Conservation (phyloP, 2,888 invertebrate genomes). For the Nebria salina region DNA sequence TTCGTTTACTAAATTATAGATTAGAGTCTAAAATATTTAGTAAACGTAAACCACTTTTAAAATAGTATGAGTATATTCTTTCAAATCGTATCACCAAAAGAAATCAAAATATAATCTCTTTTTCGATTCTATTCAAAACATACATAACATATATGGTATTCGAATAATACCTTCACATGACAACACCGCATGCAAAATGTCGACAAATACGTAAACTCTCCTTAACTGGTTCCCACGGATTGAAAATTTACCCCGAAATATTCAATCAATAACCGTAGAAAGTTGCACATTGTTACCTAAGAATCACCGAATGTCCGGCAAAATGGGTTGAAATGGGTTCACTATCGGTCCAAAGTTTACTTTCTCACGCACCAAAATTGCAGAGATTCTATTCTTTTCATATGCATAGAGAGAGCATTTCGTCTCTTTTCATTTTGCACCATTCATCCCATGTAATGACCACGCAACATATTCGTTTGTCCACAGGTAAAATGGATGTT, state of each 20-base stretch:
- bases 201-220: neutral
- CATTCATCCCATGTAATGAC: slow-evolving; percentile 1
- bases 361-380: neutral
- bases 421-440: neutral
- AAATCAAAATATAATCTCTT: neutral
- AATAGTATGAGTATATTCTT: no score
- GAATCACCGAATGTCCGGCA: neutral
- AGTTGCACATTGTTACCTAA: neutral
- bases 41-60: no score
- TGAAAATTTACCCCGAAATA: neutral
- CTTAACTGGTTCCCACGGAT: neutral
- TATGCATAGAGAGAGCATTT: neutral
- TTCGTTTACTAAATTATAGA: no score
- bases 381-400: neutral
- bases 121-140: neutral
- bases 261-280: neutral
- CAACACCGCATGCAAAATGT: neutral
- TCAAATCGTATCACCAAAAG: neutral
- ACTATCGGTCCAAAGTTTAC: neutral
- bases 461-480: slow-evolving; percentile 1
- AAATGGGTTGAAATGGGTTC: slow-evolving; percentile 1
- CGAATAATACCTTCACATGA: neutral
- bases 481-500: neutral
- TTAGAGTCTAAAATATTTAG: no score
- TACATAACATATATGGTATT: neutral